Conservation (phyloP, 2,888 invertebrate species). For the Gortyna flavago region DNA sequence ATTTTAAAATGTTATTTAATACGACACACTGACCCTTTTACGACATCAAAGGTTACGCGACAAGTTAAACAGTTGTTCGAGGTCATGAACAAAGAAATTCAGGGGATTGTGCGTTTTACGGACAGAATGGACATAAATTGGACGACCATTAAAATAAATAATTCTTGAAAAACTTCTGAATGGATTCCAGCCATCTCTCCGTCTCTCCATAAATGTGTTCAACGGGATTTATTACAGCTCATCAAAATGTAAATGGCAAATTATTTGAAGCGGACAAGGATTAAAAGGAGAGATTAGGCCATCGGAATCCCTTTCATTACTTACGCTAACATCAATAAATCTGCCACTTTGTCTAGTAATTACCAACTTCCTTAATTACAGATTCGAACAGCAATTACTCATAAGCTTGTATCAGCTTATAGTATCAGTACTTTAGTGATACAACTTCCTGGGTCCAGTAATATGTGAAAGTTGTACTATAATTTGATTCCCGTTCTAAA, state of each 20-base stretch:
- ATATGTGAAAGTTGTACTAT: constrained; percentile 83
- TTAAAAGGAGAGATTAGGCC: constrained; percentile 27
- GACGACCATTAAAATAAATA: constrained; percentile 24
- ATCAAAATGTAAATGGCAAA: constrained; percentile 32
- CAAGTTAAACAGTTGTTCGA: constrained; percentile 63
- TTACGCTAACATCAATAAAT: constrained; percentile 48
- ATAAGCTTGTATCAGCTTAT: constrained; percentile 47
- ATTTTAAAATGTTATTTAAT: constrained; percentile 84
- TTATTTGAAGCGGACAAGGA: constrained; percentile 41
- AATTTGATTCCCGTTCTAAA: constrained; percentile 78
- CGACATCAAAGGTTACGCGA: constrained; percentile 74
- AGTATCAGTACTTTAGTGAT: constrained; percentile 48
- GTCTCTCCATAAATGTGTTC: constrained; percentile 18
- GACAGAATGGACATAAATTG: constrained; percentile 18
- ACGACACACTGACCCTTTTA: constrained; percentile 81
- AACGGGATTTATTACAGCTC: constrained; percentile 31
- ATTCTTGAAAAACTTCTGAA: constrained; percentile 36
- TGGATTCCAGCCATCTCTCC: constrained; percentile 6
- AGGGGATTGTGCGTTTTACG: constrained; percentile 32
- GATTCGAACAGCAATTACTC: constrained; percentile 35
- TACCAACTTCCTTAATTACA: constrained; percentile 44
- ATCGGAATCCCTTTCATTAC: constrained; percentile 52
- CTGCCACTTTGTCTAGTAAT: constrained; percentile 16
- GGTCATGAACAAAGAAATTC: constrained; percentile 65
- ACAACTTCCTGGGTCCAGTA: constrained; percentile 74